Evolutionary conservation across 2,113 vertebrate genomes (phyloP), one percentile per base, ranked within the genome.

Genomic region (Syrmaticus mikado): DNA sequence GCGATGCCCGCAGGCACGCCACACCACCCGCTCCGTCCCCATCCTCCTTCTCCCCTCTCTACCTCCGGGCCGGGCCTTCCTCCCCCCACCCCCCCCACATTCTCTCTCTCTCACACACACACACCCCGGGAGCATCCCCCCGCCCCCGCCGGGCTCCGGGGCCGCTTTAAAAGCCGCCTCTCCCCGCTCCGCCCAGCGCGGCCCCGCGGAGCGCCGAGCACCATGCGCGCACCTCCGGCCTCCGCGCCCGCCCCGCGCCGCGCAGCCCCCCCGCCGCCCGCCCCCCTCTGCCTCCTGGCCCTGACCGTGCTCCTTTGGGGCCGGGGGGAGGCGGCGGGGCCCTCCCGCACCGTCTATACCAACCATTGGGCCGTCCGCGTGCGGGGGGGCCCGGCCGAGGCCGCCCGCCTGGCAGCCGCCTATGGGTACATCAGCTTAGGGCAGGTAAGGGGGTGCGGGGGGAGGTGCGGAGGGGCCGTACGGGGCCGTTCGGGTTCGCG

Each of bases 341-440:
- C 89, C 68, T 66, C 97, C 52, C 94, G 97, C 81, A 71, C 95
- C 83, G 94, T 98, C 86, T 98, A 98, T 85, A 98, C 98, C 67
- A 99, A 99, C 97, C 99, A 99, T 96, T 99, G 98, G 98, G 99
- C 98, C 45, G 98, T 99, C 87, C 95, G 97, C 82, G 97, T 99
- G 73, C 73, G 92, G 45, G 98, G 98, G 79, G 98, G 98, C 46
- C 85, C 96, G 20, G 94, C 92, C 41, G 97, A 97, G 66, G 99
- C 99, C 32, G 98, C 98, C 38, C 93, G 95, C 65, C 92, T 99
- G 76, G 98, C 99, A 65, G 96, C 96, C 5, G 98, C 97, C 81
- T 98, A 99, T 91, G 99, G 99, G 79, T 99, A 98, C 95, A 96
- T 95, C 62, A 99, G 98, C 97, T 94, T 99, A 94, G 99, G 99